Base-by-base conservation (phyloP, 92 coral and sea anemone species). In the Zoanthus gigantus region DNA sequence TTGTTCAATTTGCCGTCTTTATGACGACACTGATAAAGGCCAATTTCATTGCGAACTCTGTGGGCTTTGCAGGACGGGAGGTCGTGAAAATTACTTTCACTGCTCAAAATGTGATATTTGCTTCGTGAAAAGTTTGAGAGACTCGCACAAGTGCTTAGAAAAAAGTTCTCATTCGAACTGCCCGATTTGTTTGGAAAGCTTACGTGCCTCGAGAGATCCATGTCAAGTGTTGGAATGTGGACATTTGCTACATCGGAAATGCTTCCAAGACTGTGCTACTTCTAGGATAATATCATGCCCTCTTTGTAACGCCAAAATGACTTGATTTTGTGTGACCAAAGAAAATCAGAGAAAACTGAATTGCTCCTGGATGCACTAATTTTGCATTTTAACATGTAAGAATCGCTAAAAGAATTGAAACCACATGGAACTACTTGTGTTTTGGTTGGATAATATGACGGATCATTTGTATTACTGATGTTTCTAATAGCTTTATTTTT, bases 11-110 rank as follows among this genome's bases (percentile, higher is more conserved):
- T 97, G 99, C 63, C 98, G 99, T 30, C 82, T 97, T 6, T 97
- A 91, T 79, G 99, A 97, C 68, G 99, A 97, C 87, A 78, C 87
- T 12, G 98, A 95, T 34, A 97, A 95, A 74, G 98, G 99, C 56
- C 99, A 97, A 68, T 97, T 93, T 69, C 99, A 97, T 85, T 97
- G 99, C 83, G 92, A 92, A 15, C 88, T 83, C 50, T 97, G 99
- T 87, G 99, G 99, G 4, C 54, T 92, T 63, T 97, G 99, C 71
- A 90, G 99, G 82, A 90, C 89, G 57, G 99, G 99, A 32, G 99
- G 99, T 30, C 87, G 91, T 52, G 98, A 97, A 4, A 97, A 97
- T 54, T 97, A 57, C 76, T 89, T 90, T 65, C 99, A 97, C 77
- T 97, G 99, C 69, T 46, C 76, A 13, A 89, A 78, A 52, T 97